Conservation (phyloP, 2,888 invertebrate species). For the Oeneis ivallda region DNA sequence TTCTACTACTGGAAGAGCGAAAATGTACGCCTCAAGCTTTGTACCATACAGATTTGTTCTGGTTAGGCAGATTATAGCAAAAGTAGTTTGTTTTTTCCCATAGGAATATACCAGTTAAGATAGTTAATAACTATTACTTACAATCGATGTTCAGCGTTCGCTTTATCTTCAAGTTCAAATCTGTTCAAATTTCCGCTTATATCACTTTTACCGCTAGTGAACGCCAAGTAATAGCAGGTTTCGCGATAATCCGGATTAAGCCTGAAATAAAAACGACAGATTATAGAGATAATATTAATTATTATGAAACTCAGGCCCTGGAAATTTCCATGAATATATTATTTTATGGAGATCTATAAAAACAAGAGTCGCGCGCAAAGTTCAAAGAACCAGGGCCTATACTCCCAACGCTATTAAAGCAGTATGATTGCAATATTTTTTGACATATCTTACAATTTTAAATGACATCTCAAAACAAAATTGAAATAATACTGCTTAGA, state of each 20-base stretch:
- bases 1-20: too few relatives aligned
- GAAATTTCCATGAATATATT: background rate
- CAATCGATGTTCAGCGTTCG: constrained; percentile 55
- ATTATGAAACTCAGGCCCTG: background rate
- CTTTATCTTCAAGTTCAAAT: constrained; percentile 64
- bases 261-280: constrained; percentile 45
- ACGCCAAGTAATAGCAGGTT: constrained; percentile 56
- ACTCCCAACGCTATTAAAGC: too few relatives aligned
- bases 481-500: too few relatives aligned
- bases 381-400: too few relatives aligned
- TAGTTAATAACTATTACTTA: constrained; percentile 45
- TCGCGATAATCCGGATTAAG: constrained; percentile 66
- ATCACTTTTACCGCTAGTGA: constrained; percentile 47
- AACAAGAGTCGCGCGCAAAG: too few relatives aligned
- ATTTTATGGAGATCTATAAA: too few relatives aligned
- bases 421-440: too few relatives aligned
- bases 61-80: too few relatives aligned
- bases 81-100: background rate
- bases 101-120: background rate
- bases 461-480: too few relatives aligned
- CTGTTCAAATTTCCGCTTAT: constrained; percentile 49
- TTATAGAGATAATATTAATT: background rate
- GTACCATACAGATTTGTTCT: too few relatives aligned
- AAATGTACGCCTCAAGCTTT: too few relatives aligned
- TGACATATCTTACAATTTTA: too few relatives aligned